Evolutionary conservation across 2,113 vertebrate genomes (phyloP).

Genomic region (Ctenomys sociabilis): DNA sequence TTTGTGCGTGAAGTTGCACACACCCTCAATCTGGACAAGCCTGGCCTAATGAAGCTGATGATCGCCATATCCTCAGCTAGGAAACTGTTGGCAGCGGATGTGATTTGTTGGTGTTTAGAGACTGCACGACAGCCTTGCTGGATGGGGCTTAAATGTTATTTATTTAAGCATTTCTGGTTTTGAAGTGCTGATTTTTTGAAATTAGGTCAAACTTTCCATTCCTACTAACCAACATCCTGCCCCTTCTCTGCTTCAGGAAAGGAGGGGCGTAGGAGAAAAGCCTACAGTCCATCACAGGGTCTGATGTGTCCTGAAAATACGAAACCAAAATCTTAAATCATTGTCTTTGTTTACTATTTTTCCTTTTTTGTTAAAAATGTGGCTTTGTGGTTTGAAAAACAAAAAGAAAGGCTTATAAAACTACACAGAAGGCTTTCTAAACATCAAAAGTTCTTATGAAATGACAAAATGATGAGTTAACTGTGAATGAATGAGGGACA

Average conservation of each 20-base stretch:
- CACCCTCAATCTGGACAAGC: background rate
- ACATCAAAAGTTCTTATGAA: constrained; percentile 34
- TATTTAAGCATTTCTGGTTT: background rate
- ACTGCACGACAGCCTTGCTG: background rate
- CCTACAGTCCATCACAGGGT: fast-evolving
- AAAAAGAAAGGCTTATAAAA: constrained; percentile 41
- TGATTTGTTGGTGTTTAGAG: background rate
- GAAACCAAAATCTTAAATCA: background rate
- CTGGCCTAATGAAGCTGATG: too few species aligned
- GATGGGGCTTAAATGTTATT: background rate
- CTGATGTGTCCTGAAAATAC: background rate
- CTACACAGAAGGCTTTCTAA: background rate
- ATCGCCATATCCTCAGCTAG: background rate
- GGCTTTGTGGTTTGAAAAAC: constrained; percentile 22
- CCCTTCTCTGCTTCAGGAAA: background rate
- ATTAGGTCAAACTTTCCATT: background rate
- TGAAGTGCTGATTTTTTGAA: background rate
- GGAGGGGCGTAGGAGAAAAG: background rate
- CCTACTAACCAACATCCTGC: background rate
- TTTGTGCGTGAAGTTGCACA: fast-evolving
- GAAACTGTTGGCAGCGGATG: background rate
- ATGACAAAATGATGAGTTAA: constrained; percentile 2
- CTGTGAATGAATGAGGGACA: constrained; percentile 18
- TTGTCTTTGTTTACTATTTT: background rate
- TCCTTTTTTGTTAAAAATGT: background rate